Conservation (phyloP, 2,888 invertebrate genomes). For the Tortricodes alternella region DNA sequence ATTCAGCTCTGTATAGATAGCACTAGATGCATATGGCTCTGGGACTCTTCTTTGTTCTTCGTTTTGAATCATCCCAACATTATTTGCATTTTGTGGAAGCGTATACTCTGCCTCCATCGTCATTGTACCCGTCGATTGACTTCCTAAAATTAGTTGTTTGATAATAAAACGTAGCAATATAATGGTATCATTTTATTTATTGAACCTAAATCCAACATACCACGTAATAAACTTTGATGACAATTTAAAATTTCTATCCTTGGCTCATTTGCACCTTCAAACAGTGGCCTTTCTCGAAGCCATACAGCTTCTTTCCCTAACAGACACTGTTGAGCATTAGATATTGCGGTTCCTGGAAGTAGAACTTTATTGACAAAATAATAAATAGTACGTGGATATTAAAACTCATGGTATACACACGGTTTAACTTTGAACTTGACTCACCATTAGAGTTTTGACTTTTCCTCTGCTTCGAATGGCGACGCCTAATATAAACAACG, state of each 20-base stretch:
- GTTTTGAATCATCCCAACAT: constrained; percentile 62
- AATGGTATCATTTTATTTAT: not conserved
- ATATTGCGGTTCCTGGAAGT: constrained; percentile 62
- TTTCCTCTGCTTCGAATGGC: constrained; percentile 70
- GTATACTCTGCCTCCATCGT: constrained; percentile 77
- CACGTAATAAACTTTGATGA: constrained; percentile 69
- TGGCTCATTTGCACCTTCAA: constrained; percentile 73
- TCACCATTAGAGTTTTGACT: constrained; percentile 67
- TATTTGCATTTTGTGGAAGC: constrained; percentile 69
- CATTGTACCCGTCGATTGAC: constrained; percentile 69
- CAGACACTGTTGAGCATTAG: constrained; percentile 74
- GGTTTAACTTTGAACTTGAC: constrained; percentile 18
- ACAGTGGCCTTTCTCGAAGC: constrained; percentile 70
- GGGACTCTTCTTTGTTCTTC: constrained; percentile 71
- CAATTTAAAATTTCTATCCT: constrained; percentile 76
- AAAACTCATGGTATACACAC: not conserved
- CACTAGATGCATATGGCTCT: constrained; percentile 90
- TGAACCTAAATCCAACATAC: constrained; percentile 43
- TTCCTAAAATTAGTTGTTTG: constrained; percentile 50
- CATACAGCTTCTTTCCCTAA: constrained; percentile 76
- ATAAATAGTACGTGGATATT: not conserved
- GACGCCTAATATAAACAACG: constrained; percentile 66
- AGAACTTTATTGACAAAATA: constrained; percentile 7
- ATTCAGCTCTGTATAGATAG: constrained; percentile 79
- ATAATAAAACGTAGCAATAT: too few species aligned